Evolutionary conservation across 2,797 vertebrate genomes (phyloP).

Genomic region (Sorex maritimensis): DNA sequence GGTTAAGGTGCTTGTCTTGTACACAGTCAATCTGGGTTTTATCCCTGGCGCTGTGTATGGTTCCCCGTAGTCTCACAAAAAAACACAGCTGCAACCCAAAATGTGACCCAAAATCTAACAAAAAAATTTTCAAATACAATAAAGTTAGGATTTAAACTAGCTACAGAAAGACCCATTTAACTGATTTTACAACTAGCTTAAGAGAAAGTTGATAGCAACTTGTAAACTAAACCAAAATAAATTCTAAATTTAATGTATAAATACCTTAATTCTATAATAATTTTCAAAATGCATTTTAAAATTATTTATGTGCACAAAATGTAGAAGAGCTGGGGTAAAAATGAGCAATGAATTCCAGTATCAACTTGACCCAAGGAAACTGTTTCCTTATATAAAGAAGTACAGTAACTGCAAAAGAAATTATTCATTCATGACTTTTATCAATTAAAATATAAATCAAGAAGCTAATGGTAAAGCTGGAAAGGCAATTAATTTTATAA

Average conservation of each 20-base stretch:
- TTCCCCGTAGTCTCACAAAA: too few species aligned
- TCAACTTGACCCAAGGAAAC: background rate
- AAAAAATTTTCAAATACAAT: background rate
- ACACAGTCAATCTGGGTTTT: too few species aligned
- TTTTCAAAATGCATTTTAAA: conserved; percentile 14
- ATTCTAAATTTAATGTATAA: background rate
- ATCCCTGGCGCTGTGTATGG: too few species aligned
- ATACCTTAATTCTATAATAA: background rate
- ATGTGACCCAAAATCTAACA: too few species aligned
- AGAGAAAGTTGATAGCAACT: conserved; percentile 45
- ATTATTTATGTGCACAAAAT: conserved; percentile 11
- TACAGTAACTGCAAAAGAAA: background rate
- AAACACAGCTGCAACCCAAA: too few species aligned
- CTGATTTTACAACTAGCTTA: conserved; percentile 16
- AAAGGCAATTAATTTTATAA: conserved; percentile 43
- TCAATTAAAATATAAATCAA: conserved; percentile 58
- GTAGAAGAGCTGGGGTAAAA: background rate
- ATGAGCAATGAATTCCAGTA: background rate
- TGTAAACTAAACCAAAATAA: conserved; percentile 59
- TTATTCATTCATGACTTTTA: conserved; percentile 43
- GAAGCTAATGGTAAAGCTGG: background rate
- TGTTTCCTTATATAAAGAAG: conserved; percentile 50
- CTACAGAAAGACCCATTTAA: conserved; percentile 20
- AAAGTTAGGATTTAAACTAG: conserved; percentile 27
- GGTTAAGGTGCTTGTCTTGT: too few species aligned